Evolutionary conservation across 2,888 invertebrate species (phyloP), one percentile per base, ranked within the genome.

Genomic region (Cheiracanthium punctorium): DNA sequence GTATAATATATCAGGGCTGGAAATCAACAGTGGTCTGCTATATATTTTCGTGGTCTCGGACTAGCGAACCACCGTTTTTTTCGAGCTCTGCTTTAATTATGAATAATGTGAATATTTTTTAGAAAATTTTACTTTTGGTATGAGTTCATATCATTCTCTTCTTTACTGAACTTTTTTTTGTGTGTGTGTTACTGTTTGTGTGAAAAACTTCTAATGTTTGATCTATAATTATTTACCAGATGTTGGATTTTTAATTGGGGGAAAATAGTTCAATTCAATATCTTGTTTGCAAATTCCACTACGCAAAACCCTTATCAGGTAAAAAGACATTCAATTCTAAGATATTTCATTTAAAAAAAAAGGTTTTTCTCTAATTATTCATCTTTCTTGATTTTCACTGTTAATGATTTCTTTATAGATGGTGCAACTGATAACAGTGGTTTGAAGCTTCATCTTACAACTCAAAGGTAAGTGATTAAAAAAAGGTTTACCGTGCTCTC

Each of bases 221-320:
- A n/a, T 76, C 28, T 32, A n/a, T 80, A 37, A 37, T 10, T 37
- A 37, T 81, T 77, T 80, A n/a, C 43, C 90, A 90, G 92, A 92
- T 89, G 94, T 94, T 24, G 93, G 92, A 12, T 93, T 94, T 90
- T 91, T 92, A 41, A 91, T 94, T 7, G 94, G 94, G 8, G 92
- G 92, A 5, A n/a, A 90, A 91, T 28, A 91, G 92, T 0, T 92
- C 91, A 28, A 92, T 93, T 72, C 91, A 92, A 65, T 93, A 93
- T 90, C 90, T 94, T 28, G 93, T 94, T 2, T 90, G 94, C 1
- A 94, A 94, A 91, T 92, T 93, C 24, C 93, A 93, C 89, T 93
- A 93, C 90, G 93, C 93, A 24, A 90, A 91, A 48, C 90, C 91
- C 8, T 89, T 92, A 65, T 89, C 89, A 17, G 89, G 90, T 90